Conservation (phyloP, 2,888 invertebrate species). For the Andrena chrysosceles region DNA sequence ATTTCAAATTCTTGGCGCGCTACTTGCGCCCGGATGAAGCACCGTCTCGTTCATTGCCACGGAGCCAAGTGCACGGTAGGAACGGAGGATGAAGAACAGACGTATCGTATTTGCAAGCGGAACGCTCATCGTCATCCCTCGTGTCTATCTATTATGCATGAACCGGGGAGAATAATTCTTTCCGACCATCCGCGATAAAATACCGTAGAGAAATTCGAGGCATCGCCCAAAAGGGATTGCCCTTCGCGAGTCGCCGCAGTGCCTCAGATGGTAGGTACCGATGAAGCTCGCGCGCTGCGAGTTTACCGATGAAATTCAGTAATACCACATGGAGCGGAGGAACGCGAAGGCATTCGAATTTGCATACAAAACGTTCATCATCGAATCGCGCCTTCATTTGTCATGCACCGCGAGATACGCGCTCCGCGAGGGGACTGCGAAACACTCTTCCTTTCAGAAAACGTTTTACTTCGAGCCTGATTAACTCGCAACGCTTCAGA, state of each 20-base stretch:
- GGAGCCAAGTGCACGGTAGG: slow-evolving; percentile 28
- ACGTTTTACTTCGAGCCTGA: neutral
- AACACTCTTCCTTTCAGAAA: neutral
- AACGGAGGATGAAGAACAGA: neutral
- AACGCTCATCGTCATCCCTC: slow-evolving; percentile 21
- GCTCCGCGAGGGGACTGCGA: neutral
- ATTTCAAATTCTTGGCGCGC: slow-evolving; percentile 64
- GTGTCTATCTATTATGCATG: slow-evolving; percentile 53
- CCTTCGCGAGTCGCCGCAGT: neutral
- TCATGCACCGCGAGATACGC: slow-evolving; percentile 7
- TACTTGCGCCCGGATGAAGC: slow-evolving; percentile 32
- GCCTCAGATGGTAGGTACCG: neutral
- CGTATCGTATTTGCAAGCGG: slow-evolving; percentile 45
- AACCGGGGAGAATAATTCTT: slow-evolving; percentile 6
- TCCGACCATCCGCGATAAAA: neutral
- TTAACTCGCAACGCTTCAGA: neutral
- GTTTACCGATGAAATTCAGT: slow-evolving; percentile 17
- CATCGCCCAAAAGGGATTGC: neutral
- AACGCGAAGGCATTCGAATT: slow-evolving; percentile 9
- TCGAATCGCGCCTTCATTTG: slow-evolving; percentile 9
- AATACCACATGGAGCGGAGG: neutral
- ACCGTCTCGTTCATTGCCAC: slow-evolving; percentile 57
- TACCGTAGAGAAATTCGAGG: neutral
- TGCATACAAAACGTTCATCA: slow-evolving; percentile 34
- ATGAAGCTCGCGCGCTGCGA: neutral